These are phyloP conservation scores for Trachelus troglodyta DNA, from an alignment of 2,888 invertebrate genomes.

Conservation along the genomic window DNA sequence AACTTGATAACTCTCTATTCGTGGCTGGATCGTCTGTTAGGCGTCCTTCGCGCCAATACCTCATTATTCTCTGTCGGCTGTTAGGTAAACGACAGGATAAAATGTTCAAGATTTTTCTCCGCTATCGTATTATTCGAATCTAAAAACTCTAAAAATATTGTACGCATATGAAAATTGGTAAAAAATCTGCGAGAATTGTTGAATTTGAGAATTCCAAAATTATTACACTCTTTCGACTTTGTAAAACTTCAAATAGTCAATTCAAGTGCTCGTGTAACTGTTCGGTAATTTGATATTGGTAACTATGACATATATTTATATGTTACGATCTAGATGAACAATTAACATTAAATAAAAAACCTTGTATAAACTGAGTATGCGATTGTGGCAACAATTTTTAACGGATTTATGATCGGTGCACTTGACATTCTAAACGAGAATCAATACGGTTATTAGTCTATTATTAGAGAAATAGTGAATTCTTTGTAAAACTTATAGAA, in stretches of 20 bases:
- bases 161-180: neutral
- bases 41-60: conserved; percentile 1
- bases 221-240: neutral
- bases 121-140: neutral
- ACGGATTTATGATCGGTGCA: neutral
- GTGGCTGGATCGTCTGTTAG: conserved; percentile 1
- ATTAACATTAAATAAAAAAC: neutral
- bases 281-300: neutral
- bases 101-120: neutral
- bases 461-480: neutral
- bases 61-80: neutral
- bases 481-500: no score
- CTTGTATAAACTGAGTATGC: neutral
- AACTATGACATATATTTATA: neutral
- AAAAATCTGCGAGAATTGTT: neutral
- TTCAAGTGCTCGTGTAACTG: no score
- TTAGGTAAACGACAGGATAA: neutral
- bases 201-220: neutral
- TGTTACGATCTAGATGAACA: neutral
- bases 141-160: neutral
- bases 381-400: no score
- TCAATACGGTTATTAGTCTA: neutral
- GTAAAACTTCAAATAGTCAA: neutral
- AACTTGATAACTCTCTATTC: conserved; percentile 9
- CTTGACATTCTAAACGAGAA: neutral